Evolutionary conservation across 2,888 invertebrate genomes (phyloP).

Genomic region (Periphyllus acericola): DNA sequence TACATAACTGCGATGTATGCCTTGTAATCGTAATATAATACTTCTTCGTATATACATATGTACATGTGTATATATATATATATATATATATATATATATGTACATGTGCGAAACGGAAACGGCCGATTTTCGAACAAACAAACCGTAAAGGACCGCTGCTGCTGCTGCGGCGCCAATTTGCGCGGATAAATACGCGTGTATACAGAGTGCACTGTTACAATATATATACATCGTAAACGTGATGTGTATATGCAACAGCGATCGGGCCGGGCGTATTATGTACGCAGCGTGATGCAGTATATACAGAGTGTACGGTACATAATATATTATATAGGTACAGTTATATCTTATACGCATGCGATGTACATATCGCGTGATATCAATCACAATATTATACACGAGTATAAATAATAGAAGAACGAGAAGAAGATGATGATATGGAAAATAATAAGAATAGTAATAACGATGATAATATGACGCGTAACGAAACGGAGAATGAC

Average conservation of each 20-base stretch:
- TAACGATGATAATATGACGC: neutral
- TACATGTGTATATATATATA: too few species aligned
- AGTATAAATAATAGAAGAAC: neutral
- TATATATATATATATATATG: neutral
- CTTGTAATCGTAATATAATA: neutral
- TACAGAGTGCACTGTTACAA: neutral
- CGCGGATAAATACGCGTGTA: neutral
- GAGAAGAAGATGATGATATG: neutral
- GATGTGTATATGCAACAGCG: neutral
- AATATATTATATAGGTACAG: neutral
- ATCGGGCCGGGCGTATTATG: neutral
- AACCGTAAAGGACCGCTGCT: conserved; percentile 4
- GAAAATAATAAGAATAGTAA: neutral
- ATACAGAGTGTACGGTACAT: too few species aligned
- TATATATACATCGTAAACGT: neutral
- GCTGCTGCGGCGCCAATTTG: neutral
- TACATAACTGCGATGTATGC: neutral
- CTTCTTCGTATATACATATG: neutral
- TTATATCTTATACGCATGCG: neutral
- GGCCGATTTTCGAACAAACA: conserved; percentile 30
- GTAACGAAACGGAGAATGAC: neutral
- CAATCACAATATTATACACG: neutral
- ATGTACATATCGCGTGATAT: neutral
- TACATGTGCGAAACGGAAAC: conserved; percentile 37
- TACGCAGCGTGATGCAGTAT: neutral